Conservation (phyloP, 2,888 invertebrate genomes). For the Synanthedon myopaeformis region DNA sequence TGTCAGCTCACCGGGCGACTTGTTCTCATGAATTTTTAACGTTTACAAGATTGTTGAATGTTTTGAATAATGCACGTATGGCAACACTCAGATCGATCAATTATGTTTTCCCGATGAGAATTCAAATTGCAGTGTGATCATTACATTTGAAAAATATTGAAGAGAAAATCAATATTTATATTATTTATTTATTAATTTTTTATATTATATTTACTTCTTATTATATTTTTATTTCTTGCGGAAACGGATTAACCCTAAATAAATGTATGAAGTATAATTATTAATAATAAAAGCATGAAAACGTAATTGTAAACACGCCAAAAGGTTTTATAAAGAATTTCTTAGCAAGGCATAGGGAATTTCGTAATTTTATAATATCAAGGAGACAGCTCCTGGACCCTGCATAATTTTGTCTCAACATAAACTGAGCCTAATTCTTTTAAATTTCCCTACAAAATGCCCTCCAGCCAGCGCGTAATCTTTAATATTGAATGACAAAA, state of each 20-base stretch:
- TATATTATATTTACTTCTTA: no score
- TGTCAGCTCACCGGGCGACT: slow-evolving; percentile 23
- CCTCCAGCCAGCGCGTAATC: slow-evolving; percentile 16
- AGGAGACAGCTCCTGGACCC: slow-evolving; percentile 6
- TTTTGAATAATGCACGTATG: slow-evolving; percentile 38
- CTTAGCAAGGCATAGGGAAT: no score
- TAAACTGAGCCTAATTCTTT: slow-evolving; percentile 28
- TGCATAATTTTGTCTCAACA: slow-evolving; percentile 17
- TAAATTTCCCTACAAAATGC: not conserved
- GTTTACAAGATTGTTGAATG: slow-evolving; percentile 22
- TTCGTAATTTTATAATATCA: not conserved
- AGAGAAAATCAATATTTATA: no score
- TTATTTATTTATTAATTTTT: no score
- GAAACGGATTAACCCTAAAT: no score
- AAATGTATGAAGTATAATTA: no score
- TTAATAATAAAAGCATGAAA: no score
- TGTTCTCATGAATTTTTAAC: slow-evolving; percentile 57
- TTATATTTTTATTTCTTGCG: no score
- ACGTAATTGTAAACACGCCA: slow-evolving; percentile 2
- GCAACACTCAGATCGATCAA: slow-evolving; percentile 2
- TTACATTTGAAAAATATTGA: no score
- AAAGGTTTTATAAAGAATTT: no score
- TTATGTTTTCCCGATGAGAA: not conserved
- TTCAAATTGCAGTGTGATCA: no score
- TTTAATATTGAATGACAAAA: slow-evolving; percentile 55